Evolutionary conservation across 2,797 vertebrate genomes (phyloP).

Genomic region (Silurus lanzhouensis): DNA sequence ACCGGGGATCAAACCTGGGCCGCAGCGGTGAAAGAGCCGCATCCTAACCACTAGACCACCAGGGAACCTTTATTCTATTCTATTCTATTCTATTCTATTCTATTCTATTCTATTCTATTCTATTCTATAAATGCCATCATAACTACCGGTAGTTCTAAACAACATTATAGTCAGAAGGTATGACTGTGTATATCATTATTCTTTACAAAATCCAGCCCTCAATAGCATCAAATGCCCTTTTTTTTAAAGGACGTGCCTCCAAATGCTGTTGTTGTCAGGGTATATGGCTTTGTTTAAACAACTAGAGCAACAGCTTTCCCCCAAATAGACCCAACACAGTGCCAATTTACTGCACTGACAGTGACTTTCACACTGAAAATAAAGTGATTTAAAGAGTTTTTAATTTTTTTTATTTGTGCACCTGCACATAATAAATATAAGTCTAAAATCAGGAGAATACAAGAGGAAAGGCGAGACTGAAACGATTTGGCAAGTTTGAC

Average conservation of each 20-base stretch:
- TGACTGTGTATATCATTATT: not conserved
- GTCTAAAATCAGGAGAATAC: not conserved
- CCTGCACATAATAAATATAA: not conserved
- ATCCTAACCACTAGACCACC: no score
- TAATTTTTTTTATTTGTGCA: constrained; percentile 3
- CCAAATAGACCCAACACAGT: not conserved
- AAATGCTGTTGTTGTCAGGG: not conserved
- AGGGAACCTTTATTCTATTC: no score
- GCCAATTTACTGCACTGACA: constrained; percentile 9
- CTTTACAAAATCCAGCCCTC: not conserved
- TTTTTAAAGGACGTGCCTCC: not conserved
- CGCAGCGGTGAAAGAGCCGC: no score
- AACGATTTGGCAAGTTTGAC: not conserved
- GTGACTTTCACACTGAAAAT: constrained; percentile 18
- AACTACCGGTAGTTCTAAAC: no score
- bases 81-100: no score
- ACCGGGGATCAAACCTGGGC: no score
- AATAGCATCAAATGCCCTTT: not conserved
- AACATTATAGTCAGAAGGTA: no score
- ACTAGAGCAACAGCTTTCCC: not conserved
- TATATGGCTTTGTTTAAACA: constrained; percentile 23
- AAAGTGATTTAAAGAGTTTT: not conserved
- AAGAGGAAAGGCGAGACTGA: not conserved
- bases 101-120: no score
- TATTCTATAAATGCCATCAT: not conserved